phyloP scores from a whole-genome alignment of 2,888 invertebrate species.

The Phortica okadai region DNA sequence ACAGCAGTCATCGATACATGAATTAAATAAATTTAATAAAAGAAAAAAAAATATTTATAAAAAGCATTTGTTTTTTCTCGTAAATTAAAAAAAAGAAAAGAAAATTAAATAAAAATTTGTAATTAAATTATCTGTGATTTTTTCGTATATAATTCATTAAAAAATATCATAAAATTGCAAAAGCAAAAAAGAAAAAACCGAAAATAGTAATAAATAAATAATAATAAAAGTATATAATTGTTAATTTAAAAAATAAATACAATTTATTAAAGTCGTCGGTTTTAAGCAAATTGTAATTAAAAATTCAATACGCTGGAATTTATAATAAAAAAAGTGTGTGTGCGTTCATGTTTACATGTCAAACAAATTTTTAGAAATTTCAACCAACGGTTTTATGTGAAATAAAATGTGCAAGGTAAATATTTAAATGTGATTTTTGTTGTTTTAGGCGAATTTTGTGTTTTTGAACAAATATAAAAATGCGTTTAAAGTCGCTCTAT shows the following conservation, averaged over 20 bases:
- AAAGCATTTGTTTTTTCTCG: conserved; percentile 1
- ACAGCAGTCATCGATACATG: too few species aligned
- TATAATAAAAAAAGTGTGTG: neutral
- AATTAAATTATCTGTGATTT: conserved; percentile 68
- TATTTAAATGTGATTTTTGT: neutral
- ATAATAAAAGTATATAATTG: neutral
- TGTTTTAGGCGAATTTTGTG: too few species aligned
- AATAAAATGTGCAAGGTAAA: neutral
- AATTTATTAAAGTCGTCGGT: conserved; percentile 7
- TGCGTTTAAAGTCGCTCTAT: too few species aligned
- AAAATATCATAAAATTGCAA: neutral
- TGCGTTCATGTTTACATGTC: neutral
- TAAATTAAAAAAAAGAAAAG: conserved; percentile 18
- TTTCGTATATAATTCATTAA: conserved; percentile 55
- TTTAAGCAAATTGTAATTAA: conserved; percentile 7
- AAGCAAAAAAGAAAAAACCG: neutral
- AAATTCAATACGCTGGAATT: neutral
- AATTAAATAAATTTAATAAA: conserved; percentile 19
- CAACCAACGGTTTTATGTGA: conserved; percentile 3
- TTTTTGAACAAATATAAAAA: too few species aligned
- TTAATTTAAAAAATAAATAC: neutral
- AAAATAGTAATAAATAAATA: conserved; percentile 1
- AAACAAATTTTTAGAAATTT: neutral
- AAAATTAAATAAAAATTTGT: conserved; percentile 46
- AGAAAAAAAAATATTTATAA: neutral